Base-by-base conservation (phyloP, 1,140 invertebrate genomes). In the Copidosoma floridanum region DNA sequence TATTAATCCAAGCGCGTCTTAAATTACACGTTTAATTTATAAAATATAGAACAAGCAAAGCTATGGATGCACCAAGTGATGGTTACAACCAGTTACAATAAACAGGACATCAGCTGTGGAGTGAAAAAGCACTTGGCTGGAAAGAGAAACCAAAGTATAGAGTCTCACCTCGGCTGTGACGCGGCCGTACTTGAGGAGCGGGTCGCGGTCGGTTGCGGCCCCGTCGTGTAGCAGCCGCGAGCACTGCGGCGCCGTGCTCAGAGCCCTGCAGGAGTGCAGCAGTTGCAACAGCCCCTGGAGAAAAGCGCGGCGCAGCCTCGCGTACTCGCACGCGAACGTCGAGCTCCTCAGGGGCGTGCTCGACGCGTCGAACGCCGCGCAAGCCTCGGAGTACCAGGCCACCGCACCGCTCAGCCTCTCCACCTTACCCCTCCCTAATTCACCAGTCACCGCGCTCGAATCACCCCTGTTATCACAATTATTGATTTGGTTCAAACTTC, bases 231-330 rank as follows among this genome's bases (percentile, higher is more conserved):
- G 94, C 93, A 61, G 97, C 95, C 2, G 94, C 94, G n/a, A n/a
- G 2, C 94, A 93, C 24, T 94, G 94, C 21, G 94, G 94, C 47
- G 93, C 91, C 56, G 94, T 93, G 67, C 91, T 91, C 24, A 96
- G 83, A 38, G 91, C 89, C 71, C 74, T 85, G 69, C 91, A 93
- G 0, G 90, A 87, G 29, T 89, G 85, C 20, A 93, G 81, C 7
- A 95, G 81, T 65, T 91, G 85, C 0, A 86, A 82, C 27, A 94
- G 82, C 16, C 88, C 86, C 61, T 91, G 87, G 14, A 97, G 79
- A 68, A 93, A 86, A 77, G 92, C 89, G 16, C 86, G 86, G 7
- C 93, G 81, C 12, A 90, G 77, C 66, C 83, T 86, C 16, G 88
- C 84, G 76, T 89, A 96, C 74, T 89, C 90, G 55, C 85, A 85